These are phyloP conservation scores for Lepisosteus oculatus DNA, from an alignment of 2,113 vertebrate species.

Conservation along the genomic window DNA sequence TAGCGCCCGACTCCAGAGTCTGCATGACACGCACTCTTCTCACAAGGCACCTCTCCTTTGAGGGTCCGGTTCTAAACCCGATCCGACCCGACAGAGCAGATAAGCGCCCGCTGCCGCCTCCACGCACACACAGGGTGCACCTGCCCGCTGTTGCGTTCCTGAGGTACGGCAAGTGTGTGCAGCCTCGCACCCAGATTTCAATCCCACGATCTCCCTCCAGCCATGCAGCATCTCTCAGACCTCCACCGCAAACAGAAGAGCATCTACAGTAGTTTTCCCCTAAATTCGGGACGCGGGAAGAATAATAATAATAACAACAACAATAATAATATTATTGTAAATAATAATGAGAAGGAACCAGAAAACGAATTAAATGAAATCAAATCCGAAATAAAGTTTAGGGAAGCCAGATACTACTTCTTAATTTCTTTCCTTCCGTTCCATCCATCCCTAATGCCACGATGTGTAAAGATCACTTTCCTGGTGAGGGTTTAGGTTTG, in stretches of 20 bases:
- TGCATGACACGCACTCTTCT: constrained; percentile 54
- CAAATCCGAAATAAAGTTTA: constrained; percentile 22
- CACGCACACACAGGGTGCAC: constrained; percentile 10
- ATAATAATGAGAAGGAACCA: too few relatives aligned
- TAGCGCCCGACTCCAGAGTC: constrained; percentile 41
- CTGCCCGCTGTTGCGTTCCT: constrained; percentile 22
- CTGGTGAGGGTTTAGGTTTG: not conserved
- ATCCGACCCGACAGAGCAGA: constrained; percentile 13
- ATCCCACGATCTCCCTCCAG: constrained; percentile 23
- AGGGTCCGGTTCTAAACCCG: constrained; percentile 14
- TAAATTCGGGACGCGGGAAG: not conserved
- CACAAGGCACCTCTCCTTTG: constrained; percentile 40
- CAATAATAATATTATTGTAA: too few relatives aligned
- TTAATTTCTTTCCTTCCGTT: constrained; percentile 11
- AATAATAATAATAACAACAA: not conserved
- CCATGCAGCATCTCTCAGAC: constrained; percentile 30
- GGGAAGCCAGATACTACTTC: constrained; percentile 1
- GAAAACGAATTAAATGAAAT: not conserved
- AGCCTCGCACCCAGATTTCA: constrained; percentile 28
- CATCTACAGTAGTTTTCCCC: constrained; percentile 4
- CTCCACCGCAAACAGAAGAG: constrained; percentile 7
- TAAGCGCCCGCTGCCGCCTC: constrained; percentile 10
- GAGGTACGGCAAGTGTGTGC: constrained; percentile 13
- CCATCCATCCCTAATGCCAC: constrained; percentile 17
- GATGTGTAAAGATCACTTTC: not conserved